Evolutionary conservation across 1,140 invertebrate genomes (phyloP).

Genomic region (Chrysopa pallens): DNA sequence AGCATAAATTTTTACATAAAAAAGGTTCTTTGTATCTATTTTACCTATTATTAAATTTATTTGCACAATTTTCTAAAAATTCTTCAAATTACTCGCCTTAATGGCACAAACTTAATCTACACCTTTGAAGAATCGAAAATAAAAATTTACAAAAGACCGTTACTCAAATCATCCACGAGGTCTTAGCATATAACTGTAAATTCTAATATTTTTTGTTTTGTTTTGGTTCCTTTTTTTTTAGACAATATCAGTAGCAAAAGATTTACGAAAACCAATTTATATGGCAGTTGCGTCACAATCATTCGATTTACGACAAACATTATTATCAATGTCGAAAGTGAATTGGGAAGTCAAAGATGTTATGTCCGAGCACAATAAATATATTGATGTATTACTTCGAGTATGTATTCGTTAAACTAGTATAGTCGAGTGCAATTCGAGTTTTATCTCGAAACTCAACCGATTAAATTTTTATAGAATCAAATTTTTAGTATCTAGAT

Average conservation of each 20-base stretch:
- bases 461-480: conserved; percentile 1
- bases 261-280: conserved; percentile 70
- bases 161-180: too few species aligned
- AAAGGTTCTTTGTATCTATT: too few species aligned
- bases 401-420: conserved; percentile 23
- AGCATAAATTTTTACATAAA: too few species aligned
- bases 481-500: neutral
- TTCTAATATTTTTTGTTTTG: too few species aligned
- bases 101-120: too few species aligned
- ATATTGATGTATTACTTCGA: conserved; percentile 55
- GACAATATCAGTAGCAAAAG: conserved; percentile 46
- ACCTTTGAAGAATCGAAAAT: too few species aligned
- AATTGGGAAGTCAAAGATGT: conserved; percentile 95
- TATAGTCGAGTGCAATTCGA: too few species aligned
- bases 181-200: too few species aligned
- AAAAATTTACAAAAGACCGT: too few species aligned
- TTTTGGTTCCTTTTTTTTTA: conserved; percentile 20
- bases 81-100: too few species aligned
- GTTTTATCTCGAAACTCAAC: neutral
- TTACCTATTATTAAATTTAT: too few species aligned
- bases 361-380: conserved; percentile 84
- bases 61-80: too few species aligned
- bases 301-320: conserved; percentile 61
- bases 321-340: conserved; percentile 75
- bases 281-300: conserved; percentile 60